A percentile compares a stretch with the other conserved stretches of the same genome.
These are phyloP conservation scores for Tachina lurida DNA, from an alignment of 2,888 invertebrate genomes.

Conservation along the genomic window DNA sequence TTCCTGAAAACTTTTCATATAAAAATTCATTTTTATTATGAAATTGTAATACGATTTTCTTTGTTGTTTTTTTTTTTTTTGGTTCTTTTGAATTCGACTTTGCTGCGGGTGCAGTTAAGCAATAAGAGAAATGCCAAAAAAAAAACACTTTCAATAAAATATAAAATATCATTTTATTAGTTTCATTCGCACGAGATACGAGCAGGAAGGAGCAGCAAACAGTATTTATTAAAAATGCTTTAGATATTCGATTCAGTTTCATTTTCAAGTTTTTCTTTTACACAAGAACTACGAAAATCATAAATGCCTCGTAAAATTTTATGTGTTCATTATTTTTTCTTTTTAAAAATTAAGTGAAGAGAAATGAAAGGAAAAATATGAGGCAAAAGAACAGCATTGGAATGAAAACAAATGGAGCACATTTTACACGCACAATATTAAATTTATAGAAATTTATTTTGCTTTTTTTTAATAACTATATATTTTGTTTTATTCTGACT, in stretches of 20 bases:
- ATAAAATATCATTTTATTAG: constrained; percentile 58
- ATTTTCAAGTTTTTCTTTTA: constrained; percentile 26
- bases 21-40: constrained; percentile 50
- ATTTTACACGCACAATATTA: constrained; percentile 47
- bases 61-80: not conserved
- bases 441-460: constrained; percentile 45
- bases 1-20: constrained; percentile 45
- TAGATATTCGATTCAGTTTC: constrained; percentile 32
- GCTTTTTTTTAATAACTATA: not conserved
- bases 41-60: constrained; percentile 27
- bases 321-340: constrained; percentile 62
- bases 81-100: not conserved
- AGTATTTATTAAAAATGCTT: constrained; percentile 7
- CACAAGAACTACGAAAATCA: constrained; percentile 53
- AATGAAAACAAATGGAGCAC: constrained; percentile 42
- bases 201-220: not conserved
- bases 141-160: constrained; percentile 53
- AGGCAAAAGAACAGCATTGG: not conserved
- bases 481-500: not conserved
- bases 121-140: constrained; percentile 31
- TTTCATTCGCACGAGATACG: constrained; percentile 29
- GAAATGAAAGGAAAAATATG: not conserved
- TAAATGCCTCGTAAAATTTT: constrained; percentile 69
- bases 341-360: constrained; percentile 26
- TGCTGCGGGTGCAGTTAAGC: not conserved